phyloP scores from a whole-genome alignment of 1,140 invertebrate species.

The Camponotus vicinus region DNA sequence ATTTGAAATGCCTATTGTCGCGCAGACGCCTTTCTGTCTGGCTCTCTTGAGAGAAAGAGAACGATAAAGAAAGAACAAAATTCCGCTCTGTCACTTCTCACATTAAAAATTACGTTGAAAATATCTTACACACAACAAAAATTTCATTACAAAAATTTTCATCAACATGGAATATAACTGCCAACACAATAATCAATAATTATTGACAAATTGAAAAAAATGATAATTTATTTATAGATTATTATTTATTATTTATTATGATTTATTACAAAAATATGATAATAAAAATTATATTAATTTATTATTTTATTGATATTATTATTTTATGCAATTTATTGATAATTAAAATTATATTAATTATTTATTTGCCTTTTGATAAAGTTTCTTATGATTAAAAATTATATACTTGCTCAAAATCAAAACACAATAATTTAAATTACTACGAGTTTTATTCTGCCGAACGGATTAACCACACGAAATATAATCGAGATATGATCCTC shows the following conservation, averaged over 20 bases:
- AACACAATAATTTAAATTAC: slow-evolving; percentile 23
- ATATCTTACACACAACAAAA: background rate
- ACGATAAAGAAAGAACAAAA: background rate
- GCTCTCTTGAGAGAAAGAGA: background rate
- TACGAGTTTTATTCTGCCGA: background rate
- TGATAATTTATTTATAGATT: background rate
- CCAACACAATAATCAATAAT: background rate
- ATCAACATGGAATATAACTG: background rate
- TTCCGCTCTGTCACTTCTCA: background rate
- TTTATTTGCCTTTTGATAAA: no score
- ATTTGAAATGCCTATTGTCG: slow-evolving; percentile 41
- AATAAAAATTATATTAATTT: background rate
- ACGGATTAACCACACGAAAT: slow-evolving; percentile 25
- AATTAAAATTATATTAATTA: no score
- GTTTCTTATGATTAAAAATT: background rate
- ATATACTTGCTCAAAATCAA: background rate
- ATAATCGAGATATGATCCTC: slow-evolving; percentile 38
- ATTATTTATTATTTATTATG: background rate
- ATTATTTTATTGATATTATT: no score
- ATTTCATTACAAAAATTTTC: background rate
- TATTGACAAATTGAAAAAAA: background rate
- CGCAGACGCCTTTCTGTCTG: background rate
- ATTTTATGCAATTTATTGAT: no score
- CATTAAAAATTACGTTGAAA: background rate
- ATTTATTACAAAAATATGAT: background rate